These are phyloP conservation scores for Mya arenaria DNA, from an alignment of 1,140 invertebrate genomes.

Conservation along the genomic window DNA sequence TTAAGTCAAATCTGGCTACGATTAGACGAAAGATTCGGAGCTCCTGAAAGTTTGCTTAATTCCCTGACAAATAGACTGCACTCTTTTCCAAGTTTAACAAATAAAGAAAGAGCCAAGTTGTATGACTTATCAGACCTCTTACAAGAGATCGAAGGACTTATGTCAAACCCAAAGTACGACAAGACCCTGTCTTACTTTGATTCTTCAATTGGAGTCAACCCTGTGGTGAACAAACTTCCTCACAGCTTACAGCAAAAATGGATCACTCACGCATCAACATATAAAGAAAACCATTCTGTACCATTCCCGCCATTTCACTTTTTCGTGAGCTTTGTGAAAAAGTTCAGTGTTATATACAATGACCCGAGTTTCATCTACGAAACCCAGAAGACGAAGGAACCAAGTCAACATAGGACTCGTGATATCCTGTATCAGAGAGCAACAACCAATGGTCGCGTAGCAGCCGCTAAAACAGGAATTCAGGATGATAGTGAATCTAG, in stretches of 20 bases:
- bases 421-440: neutral
- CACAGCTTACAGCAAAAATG: slow-evolving; percentile 56
- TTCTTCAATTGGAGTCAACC: slow-evolving; percentile 50
- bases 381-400: neutral
- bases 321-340: slow-evolving; percentile 32
- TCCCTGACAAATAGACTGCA: slow-evolving; percentile 31
- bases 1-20: slow-evolving; percentile 45
- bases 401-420: slow-evolving; percentile 7
- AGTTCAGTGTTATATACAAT: slow-evolving; percentile 39
- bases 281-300: slow-evolving; percentile 42
- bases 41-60: slow-evolving; percentile 34
- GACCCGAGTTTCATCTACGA: slow-evolving; percentile 44
- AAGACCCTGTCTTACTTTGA: slow-evolving; percentile 54
- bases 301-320: slow-evolving; percentile 48
- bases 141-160: slow-evolving; percentile 39
- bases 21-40: slow-evolving; percentile 51
- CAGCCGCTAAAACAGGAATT: slow-evolving; percentile 18
- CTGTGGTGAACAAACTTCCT: slow-evolving; percentile 56
- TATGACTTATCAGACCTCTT: slow-evolving; percentile 45
- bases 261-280: slow-evolving; percentile 42
- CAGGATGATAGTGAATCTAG: slow-evolving; percentile 18
- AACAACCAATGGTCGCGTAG: slow-evolving; percentile 8
- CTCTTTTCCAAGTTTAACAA: slow-evolving; percentile 14
- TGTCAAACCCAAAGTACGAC: slow-evolving; percentile 1
- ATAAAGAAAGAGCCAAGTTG: slow-evolving; percentile 20